Evolutionary conservation across 2,113 vertebrate species (phyloP).

Genomic region (Fulica atra): DNA sequence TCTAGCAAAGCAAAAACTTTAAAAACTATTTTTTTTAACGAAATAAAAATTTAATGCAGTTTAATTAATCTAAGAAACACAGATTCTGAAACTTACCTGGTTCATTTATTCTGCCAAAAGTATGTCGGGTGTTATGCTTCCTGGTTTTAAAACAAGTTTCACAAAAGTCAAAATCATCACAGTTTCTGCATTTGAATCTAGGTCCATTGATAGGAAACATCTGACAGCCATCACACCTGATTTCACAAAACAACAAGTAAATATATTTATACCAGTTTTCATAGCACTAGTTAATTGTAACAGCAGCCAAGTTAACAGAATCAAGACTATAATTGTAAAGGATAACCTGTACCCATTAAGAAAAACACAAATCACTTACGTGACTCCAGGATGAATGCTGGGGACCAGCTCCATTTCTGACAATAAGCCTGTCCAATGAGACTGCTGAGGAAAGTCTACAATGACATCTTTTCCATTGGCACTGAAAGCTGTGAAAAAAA

Average conservation of each 20-base stretch:
- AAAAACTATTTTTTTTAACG: background rate
- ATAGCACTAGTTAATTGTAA: background rate
- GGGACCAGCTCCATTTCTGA: conserved; percentile 98
- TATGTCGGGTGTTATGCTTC: conserved; percentile 92
- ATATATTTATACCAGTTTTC: background rate
- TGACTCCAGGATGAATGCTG: conserved; percentile 94
- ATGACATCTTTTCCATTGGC: conserved; percentile 99
- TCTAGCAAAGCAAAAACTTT: background rate
- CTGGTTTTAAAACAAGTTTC: conserved; percentile 96
- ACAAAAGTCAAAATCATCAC: conserved; percentile 98
- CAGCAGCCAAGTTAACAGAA: background rate
- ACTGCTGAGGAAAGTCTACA: conserved; percentile 97
- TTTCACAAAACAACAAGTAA: background rate
- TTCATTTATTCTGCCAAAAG: conserved; percentile 96
- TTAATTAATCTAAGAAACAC: background rate
- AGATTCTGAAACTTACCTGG: conserved; percentile 78
- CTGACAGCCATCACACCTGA: conserved; percentile 96
- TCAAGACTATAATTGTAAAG: background rate
- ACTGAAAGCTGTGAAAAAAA: conserved; percentile 87
- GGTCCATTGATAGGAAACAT: conserved; percentile 98
- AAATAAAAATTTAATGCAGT: background rate
- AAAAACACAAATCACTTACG: conserved; percentile 74
- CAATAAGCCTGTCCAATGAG: conserved; percentile 95
- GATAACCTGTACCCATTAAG: background rate
- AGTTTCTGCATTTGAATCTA: conserved; percentile 95